Evolutionary conservation across 2,888 invertebrate species (phyloP), one percentile per base, ranked within the genome.

Genomic region (Blera fallax): DNA sequence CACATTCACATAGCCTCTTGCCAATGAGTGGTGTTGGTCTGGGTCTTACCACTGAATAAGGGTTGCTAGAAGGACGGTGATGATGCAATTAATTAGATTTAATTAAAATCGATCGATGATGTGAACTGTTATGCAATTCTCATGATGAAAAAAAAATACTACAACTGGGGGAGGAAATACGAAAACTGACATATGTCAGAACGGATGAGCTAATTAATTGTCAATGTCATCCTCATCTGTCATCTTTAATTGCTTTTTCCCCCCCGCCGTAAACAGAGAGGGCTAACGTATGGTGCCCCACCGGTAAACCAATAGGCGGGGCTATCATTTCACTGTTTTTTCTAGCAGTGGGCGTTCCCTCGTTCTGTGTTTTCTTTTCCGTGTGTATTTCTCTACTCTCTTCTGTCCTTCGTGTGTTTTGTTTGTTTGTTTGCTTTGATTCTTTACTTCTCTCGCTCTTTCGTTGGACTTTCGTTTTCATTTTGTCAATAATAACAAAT

Each of bases 71-170:
- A 32, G 50, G 70, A 64, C 37, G 29, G 54, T 69, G 74, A 18
- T 69, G 76, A 70, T 81, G 85, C 76, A 85, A 85, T 85, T 85
- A 85, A 85, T 85, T 81, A 85, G 45, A 77, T 85, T 85, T 85
- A 81, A 85, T 81, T 85, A 85, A 85, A 85, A 85, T 85, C 85
- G 85, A 85, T 85, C 70, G 65, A 64, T 60, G 56, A 69, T 50
- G 40, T 62, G 58, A 43, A 67, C 50, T 18, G 54, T 79, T 74
- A 74, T 80, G 58, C 74, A 76, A 79, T 54, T 56, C n/a, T 58
- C 58, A 40, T 45, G 16, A 45, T 32, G 62, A 64, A 58, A 65
- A 67, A 64, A 58, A 65, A 67, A 73, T 58, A 14, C 24, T 32
- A 48, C 10, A 37, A n/a, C 7, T 27, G 2, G 24, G 24, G 24